A percentile compares a stretch with the other conserved stretches of the same genome.
Evolutionary conservation across 2,888 invertebrate species (phyloP).

Genomic region (Drosophila borborema): DNA sequence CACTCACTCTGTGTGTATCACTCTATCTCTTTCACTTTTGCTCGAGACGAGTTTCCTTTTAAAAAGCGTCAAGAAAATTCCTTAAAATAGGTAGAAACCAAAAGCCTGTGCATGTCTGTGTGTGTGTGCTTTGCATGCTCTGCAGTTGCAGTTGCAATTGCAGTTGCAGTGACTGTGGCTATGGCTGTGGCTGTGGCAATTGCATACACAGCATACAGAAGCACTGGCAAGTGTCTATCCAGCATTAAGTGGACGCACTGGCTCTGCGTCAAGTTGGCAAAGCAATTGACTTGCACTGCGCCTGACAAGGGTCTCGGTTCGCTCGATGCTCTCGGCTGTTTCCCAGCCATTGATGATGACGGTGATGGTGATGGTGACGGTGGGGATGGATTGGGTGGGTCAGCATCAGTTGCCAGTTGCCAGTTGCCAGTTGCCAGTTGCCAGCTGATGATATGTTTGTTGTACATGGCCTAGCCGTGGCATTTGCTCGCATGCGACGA

Average conservation of each 20-base stretch:
- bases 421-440: not conserved
- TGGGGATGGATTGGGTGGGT: conserved; percentile 1
- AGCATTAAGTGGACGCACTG: conserved; percentile 55
- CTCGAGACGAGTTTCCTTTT: conserved; percentile 59
- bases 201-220: conserved; percentile 1
- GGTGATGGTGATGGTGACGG: not conserved
- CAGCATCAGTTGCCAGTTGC: conserved; percentile 1
- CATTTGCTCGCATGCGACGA: conserved; percentile 29
- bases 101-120: conserved; percentile 12
- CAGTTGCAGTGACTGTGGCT: conserved; percentile 9
- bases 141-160: conserved; percentile 12
- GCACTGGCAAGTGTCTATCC: conserved; percentile 29
- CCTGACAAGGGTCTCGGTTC: conserved; percentile 20
- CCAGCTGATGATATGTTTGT: conserved; percentile 9
- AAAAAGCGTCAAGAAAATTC: conserved; percentile 64
- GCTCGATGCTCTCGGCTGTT: not conserved
- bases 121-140: conserved; percentile 26
- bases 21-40: not conserved
- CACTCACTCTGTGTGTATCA: not conserved
- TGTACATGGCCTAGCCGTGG: conserved; percentile 8
- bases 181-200: conserved; percentile 18
- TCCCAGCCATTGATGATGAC: not conserved
- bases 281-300: conserved; percentile 59
- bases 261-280: conserved; percentile 68
- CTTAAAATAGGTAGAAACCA: conserved; percentile 58